phyloP scores from a whole-genome alignment of 64 coral and sea anemone species.

The Stylophora pistillata region DNA sequence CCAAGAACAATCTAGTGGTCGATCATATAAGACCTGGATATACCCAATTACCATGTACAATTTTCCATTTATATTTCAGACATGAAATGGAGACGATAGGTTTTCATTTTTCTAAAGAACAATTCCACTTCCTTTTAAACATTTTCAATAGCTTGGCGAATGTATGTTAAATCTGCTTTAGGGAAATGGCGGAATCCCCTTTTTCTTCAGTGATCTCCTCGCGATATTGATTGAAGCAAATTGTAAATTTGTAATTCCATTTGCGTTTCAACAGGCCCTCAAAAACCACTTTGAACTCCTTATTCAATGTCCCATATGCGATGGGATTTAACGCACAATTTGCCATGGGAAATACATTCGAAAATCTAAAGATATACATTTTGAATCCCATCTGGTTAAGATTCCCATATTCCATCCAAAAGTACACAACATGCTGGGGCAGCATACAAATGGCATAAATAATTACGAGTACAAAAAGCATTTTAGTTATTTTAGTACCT shows the following conservation, averaged over 20 bases:
- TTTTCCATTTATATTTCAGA: too few relatives aligned
- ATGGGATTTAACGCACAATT: conserved; percentile 86
- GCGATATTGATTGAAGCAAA: background rate
- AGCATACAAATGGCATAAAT: conserved; percentile 78
- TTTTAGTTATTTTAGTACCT: conserved; percentile 64
- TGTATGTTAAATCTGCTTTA: background rate
- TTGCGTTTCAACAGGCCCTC: conserved; percentile 26
- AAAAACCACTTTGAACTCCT: conserved; percentile 74
- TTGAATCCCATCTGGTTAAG: conserved; percentile 74
- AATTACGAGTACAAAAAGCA: conserved; percentile 62
- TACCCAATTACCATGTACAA: too few relatives aligned
- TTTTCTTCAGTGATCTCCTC: background rate
- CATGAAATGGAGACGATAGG: too few relatives aligned
- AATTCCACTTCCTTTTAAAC: background rate
- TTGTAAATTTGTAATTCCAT: background rate
- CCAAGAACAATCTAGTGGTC: too few relatives aligned
- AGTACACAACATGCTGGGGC: conserved; percentile 74
- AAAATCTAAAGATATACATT: conserved; percentile 83
- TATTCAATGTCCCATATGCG: conserved; percentile 79
- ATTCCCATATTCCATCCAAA: conserved; percentile 80
- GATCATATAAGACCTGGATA: too few relatives aligned
- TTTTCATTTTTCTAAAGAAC: background rate
- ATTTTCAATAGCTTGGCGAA: background rate
- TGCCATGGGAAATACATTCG: conserved; percentile 83
- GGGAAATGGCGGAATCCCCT: background rate